Evolutionary conservation across 2,113 vertebrate genomes (phyloP).

Genomic region (Cynocephalus volans): DNA sequence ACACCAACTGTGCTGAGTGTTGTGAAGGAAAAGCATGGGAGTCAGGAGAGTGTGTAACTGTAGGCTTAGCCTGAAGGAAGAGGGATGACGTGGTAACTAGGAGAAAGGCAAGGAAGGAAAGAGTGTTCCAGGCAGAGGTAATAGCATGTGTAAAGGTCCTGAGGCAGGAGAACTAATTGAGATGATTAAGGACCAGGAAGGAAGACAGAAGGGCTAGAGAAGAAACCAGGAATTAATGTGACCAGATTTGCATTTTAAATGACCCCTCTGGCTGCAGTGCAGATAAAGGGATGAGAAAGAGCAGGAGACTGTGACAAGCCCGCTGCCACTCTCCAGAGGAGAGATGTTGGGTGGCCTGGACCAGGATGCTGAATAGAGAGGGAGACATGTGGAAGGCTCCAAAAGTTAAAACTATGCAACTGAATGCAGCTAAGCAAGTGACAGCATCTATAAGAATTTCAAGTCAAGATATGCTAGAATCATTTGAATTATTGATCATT

Average conservation of each 20-base stretch:
- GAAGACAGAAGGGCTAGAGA: not conserved
- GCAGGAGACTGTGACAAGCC: not conserved
- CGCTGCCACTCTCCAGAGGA: not conserved
- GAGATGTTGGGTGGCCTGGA: not conserved
- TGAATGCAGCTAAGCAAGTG: not conserved
- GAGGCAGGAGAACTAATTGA: not conserved
- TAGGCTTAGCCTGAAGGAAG: not conserved
- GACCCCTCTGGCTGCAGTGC: no score
- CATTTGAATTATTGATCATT: not conserved
- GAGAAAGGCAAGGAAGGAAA: not conserved
- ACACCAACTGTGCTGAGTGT: not conserved
- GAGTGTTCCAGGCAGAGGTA: not conserved
- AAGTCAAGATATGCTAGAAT: not conserved
- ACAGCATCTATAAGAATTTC: not conserved
- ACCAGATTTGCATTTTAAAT: no score
- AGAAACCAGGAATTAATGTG: not conserved
- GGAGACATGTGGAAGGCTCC: not conserved
- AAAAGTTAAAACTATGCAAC: not conserved
- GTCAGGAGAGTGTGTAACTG: not conserved
- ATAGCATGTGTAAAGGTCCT: not conserved
- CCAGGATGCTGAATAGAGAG: not conserved
- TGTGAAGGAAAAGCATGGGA: not conserved
- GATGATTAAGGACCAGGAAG: not conserved
- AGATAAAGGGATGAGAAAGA: not conserved
- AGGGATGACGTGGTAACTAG: not conserved